Evolutionary conservation across 2,888 invertebrate species (phyloP), one percentile per base, ranked within the genome.

Genomic region (Agrilus mali): DNA sequence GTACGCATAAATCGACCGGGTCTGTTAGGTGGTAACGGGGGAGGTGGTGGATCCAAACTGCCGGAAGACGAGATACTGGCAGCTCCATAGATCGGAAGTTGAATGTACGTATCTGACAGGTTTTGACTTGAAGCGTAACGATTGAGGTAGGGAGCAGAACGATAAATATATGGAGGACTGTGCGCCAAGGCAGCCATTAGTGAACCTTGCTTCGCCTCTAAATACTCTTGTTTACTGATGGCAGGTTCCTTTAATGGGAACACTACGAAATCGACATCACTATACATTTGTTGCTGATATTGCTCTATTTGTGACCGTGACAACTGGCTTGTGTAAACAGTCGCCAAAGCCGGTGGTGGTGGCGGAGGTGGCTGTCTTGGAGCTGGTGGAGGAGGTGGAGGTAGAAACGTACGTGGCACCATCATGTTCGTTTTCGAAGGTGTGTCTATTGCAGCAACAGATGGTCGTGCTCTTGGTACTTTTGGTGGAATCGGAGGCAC

Each of bases 261-360:
- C 62, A 90, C 87, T 7, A 92, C 90, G 59, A 88, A 92, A 65
- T 92, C 90, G 3, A 88, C 87, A 59, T 92, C 90, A 47, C 90
- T 90, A 57, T 87, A 88, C 44, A 92, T 73, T 60, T 90, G 90
- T 58, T 88, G 87, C 55, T 88, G 86, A 57, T 88, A 92, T 58
- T 87, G 82, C 50, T 88, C 86, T 47, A 89, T 82, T 60, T 88
- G 89, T 17, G 81, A 80, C 14, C 80, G 70, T 0, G 81, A 79
- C 36, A 83, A 66, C 54, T 82, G 81, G 53, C 76, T 77, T 32
- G 80, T 75, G 55, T 81, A 82, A 1, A 81, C 77, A 0, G 85
- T 83, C 0, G 86, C 82, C 4, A 85, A 70, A 35, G 80, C 77
- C 0, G 82, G 78, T 8, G 74, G 71, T 8, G 77, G 73, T 4